A percentile compares a stretch with the other conserved stretches of the same genome.
Evolutionary conservation across 2,797 vertebrate species (phyloP).

Genomic region (Protosalanx chinensis): DNA sequence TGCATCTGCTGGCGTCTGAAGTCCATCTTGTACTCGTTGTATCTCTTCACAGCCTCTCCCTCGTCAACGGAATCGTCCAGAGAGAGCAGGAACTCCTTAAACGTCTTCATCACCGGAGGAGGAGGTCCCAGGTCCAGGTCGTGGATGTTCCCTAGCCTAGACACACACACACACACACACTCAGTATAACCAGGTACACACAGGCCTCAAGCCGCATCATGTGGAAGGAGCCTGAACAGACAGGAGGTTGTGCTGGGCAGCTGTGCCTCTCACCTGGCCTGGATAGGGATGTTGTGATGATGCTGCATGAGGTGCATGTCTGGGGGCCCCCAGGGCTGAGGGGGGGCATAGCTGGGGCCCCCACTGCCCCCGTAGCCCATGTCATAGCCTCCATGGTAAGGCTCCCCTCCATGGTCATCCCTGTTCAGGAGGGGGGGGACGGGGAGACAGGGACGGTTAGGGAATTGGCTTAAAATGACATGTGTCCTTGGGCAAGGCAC

Average conservation of each 20-base stretch:
- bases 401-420: slow-evolving; percentile 90
- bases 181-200: not conserved
- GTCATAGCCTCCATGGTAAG: slow-evolving; percentile 89
- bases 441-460: not conserved
- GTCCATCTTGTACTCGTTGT: slow-evolving; percentile 94
- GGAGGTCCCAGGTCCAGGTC: slow-evolving; percentile 89
- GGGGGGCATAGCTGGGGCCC: slow-evolving; percentile 88
- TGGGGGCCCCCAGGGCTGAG: slow-evolving; percentile 90
- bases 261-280: slow-evolving; percentile 79
- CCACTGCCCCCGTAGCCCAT: slow-evolving; percentile 85
- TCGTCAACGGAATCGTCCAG: slow-evolving; percentile 93
- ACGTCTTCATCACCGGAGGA: slow-evolving; percentile 88
- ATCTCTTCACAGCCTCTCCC: slow-evolving; percentile 90
- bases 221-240: not conserved
- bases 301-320: slow-evolving; percentile 89
- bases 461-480: not conserved
- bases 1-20: slow-evolving; percentile 96
- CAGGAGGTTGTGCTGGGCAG: not conserved
- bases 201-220: not conserved
- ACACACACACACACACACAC: not conserved
- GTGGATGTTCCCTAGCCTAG: slow-evolving; percentile 87
- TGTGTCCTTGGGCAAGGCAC: too few species aligned
- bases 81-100: slow-evolving; percentile 91
- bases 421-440: slow-evolving; percentile 55
- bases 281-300: slow-evolving; percentile 90